Base-by-base conservation (phyloP, 2,113 vertebrate species). In the Connochaetes taurinus region DNA sequence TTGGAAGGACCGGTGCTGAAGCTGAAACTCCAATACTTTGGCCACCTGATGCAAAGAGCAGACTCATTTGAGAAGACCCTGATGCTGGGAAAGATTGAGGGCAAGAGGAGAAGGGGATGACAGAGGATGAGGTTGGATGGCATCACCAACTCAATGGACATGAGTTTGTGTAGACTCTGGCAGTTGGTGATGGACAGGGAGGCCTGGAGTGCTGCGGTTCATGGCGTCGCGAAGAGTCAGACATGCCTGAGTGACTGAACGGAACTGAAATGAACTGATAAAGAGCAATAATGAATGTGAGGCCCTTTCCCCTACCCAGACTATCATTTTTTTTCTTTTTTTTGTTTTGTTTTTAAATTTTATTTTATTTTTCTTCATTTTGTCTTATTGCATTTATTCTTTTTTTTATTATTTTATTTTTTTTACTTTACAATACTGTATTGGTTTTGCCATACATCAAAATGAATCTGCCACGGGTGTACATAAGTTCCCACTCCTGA, bases 191-290 rank as follows among this genome's bases (percentile, higher is more conserved):
- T 71, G 17, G 64, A 36, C n/a, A 12, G 10, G 17, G 64, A 36
- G n/a, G n/a, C n/a, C n/a, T 71, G 19, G 19, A 1, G 2, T 71
- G 64, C 19, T 71, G 9, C 1, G 0, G 19, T 71, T 19, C 19
- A 36, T 36, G 64, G 5, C 19, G 17, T 71, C 2, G 0, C 5
- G 0, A 64, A 19, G 9, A 19, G 64, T 71, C 19, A 2, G n/a
- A 71, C 64, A 36, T 4, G 64, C 36, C 9, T 36, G n/a, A 71
- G 2, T 0, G 0, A 71, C 64, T 71, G n/a, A 36, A 23, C 9
- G 5, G 62, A n/a, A 17, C 62, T 33, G 64, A 71, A 36, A 31
- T 33, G 64, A 71, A 36, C 9, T 36, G 9, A 71, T 71, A 85
- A 1, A 85, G 13, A 12, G 27, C 62, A 87, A 47, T 52, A 52